These are phyloP conservation scores for Homarus americanus DNA, from an alignment of 1,140 invertebrate species.

Conservation along the genomic window DNA sequence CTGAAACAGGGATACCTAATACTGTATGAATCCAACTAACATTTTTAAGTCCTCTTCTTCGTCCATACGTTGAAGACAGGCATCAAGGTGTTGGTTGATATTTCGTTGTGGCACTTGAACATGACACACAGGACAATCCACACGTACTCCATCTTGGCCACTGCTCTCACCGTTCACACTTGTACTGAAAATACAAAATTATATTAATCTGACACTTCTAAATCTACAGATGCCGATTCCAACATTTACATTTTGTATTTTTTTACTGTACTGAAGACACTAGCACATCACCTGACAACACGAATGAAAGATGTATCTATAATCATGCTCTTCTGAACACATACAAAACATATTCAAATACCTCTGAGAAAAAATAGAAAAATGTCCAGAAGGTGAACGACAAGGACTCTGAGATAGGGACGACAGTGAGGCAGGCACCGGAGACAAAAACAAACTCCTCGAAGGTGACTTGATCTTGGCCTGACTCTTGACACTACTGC, in stretches of 20 bases:
- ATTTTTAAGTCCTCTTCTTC: not conserved
- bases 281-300: not conserved
- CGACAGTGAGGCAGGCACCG: not conserved
- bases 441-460: not conserved
- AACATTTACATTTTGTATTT: no score
- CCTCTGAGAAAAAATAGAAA: not conserved
- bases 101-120: slow-evolving; percentile 29
- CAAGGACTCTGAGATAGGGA: not conserved
- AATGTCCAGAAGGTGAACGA: not conserved
- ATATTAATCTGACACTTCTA: no score
- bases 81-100: slow-evolving; percentile 53
- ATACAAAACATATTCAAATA: not conserved
- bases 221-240: no score
- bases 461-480: not conserved
- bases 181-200: not conserved
- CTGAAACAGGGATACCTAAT: no score
- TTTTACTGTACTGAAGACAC: not conserved
- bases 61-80: slow-evolving; percentile 27
- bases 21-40: no score
- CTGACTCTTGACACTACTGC: not conserved
- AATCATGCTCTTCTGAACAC: not conserved
- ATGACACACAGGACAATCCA: slow-evolving; percentile 40
- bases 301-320: not conserved
- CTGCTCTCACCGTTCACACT: not conserved
- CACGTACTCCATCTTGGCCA: not conserved